These are phyloP conservation scores for Matsumyia berberina DNA, from an alignment of 2,888 invertebrate genomes.

Conservation along the genomic window DNA sequence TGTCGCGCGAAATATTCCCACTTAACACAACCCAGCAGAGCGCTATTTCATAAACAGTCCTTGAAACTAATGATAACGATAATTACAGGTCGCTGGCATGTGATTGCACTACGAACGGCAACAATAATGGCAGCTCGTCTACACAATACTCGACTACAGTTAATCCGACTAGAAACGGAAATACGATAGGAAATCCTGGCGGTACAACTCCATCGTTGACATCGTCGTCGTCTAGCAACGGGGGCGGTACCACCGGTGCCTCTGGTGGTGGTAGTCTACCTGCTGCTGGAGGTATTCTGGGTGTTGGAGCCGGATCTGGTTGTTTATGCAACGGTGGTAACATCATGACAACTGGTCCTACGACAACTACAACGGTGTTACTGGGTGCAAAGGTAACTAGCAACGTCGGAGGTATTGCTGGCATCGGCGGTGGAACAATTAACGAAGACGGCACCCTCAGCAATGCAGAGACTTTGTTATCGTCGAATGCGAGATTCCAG, in stretches of 20 bases:
- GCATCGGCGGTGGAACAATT: slow-evolving; percentile 79
- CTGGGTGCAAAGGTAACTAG: slow-evolving; percentile 82
- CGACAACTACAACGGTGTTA: slow-evolving; percentile 83
- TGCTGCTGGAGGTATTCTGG: slow-evolving; percentile 77
- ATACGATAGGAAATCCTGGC: slow-evolving; percentile 78
- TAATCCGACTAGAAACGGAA: slow-evolving; percentile 79
- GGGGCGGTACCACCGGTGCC: slow-evolving; percentile 78
- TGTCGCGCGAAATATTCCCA: slow-evolving; percentile 59
- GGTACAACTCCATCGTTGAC: slow-evolving; percentile 78
- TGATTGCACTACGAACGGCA: slow-evolving; percentile 82
- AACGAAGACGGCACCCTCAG: slow-evolving; percentile 85
- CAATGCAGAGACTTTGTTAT: slow-evolving; percentile 93
- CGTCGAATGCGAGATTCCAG: slow-evolving; percentile 95
- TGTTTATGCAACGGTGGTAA: slow-evolving; percentile 82
- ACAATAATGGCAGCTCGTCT: slow-evolving; percentile 80
- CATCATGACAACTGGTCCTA: slow-evolving; percentile 83
- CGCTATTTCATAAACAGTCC: slow-evolving; percentile 54
- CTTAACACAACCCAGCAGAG: slow-evolving; percentile 49
- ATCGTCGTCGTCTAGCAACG: slow-evolving; percentile 78
- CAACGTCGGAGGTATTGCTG: slow-evolving; percentile 81
- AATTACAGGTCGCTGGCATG: slow-evolving; percentile 83
- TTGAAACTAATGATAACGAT: slow-evolving; percentile 78
- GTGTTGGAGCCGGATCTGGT: slow-evolving; percentile 79
- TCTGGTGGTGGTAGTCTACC: slow-evolving; percentile 74
- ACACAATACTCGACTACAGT: slow-evolving; percentile 78